Conservation (phyloP, 2,797 vertebrate genomes). For the Benthosema pterotum region DNA sequence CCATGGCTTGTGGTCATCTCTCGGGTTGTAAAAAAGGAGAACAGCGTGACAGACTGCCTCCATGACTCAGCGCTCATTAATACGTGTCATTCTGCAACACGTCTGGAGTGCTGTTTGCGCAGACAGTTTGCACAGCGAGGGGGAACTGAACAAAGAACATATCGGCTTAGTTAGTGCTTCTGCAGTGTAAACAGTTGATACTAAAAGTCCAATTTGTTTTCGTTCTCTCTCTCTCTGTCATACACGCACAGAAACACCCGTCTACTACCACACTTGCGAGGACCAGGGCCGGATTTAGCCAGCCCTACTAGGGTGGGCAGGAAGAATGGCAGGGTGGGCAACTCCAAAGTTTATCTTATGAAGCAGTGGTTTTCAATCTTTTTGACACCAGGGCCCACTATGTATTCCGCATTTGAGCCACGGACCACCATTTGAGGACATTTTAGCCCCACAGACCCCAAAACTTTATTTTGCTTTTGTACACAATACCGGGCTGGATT, state of each 20-base stretch:
- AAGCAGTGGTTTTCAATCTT: too few relatives aligned
- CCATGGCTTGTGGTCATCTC: constrained; percentile 50
- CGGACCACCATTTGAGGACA: too few relatives aligned
- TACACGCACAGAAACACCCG: constrained; percentile 26
- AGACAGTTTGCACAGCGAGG: constrained; percentile 26
- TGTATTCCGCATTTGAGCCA: too few relatives aligned
- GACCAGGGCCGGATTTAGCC: too few relatives aligned
- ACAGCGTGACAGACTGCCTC: constrained; percentile 36
- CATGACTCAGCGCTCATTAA: constrained; percentile 42
- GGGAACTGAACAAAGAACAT: constrained; percentile 36
- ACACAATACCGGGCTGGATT: too few relatives aligned
- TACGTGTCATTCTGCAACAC: constrained; percentile 32
- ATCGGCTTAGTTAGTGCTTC: constrained; percentile 43
- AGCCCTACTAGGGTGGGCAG: too few relatives aligned
- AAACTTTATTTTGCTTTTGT: too few relatives aligned
- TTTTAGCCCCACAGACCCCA: too few relatives aligned
- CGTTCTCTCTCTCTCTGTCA: constrained; percentile 19
- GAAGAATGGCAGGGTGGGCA: too few relatives aligned
- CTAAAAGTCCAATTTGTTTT: constrained; percentile 31
- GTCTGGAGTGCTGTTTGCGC: constrained; percentile 6
- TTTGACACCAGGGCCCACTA: too few relatives aligned
- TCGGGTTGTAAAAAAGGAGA: constrained; percentile 34
- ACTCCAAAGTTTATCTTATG: too few relatives aligned
- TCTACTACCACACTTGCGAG: too few relatives aligned
- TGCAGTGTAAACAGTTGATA: constrained; percentile 53